Evolutionary conservation across 2,888 invertebrate species (phyloP).

Genomic region (Dynastes hyllus): DNA sequence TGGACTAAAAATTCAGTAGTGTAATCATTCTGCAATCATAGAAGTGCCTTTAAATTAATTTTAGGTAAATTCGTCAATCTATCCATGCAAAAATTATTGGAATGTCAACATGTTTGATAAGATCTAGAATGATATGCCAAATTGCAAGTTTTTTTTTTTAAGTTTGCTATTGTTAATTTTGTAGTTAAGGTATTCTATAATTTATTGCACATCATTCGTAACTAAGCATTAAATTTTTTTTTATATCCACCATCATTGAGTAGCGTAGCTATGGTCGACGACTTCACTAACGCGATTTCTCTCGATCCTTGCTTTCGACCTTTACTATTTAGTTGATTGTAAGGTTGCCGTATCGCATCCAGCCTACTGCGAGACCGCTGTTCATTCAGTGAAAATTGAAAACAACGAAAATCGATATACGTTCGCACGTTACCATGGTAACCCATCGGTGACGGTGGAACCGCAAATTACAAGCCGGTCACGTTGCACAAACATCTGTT

Average conservation of each 20-base stretch:
- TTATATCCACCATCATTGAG: not conserved
- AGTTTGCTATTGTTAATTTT: no score
- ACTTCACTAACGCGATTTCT: slow-evolving; percentile 5
- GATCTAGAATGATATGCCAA: no score
- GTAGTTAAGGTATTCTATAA: not conserved
- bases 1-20: not conserved
- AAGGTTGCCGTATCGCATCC: slow-evolving; percentile 7
- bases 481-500: slow-evolving; percentile 39
- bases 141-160: not conserved
- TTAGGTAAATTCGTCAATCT: no score
- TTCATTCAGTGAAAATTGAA: slow-evolving; percentile 42
- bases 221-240: not conserved
- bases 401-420: slow-evolving; percentile 43
- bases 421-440: slow-evolving; percentile 22
- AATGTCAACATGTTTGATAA: no score
- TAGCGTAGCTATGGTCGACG: not conserved
- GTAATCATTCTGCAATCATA: no score
- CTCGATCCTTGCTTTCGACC: slow-evolving; percentile 13
- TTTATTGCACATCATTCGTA: not conserved
- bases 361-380: not conserved
- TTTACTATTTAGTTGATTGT: slow-evolving; percentile 11
- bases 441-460: slow-evolving; percentile 23
- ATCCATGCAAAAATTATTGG: no score
- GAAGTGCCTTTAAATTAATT: no score
- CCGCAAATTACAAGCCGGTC: slow-evolving; percentile 2